A percentile compares a stretch with the other conserved stretches of the same genome.
Conservation (phyloP, 1,140 invertebrate genomes). For the Bombus confusus region DNA sequence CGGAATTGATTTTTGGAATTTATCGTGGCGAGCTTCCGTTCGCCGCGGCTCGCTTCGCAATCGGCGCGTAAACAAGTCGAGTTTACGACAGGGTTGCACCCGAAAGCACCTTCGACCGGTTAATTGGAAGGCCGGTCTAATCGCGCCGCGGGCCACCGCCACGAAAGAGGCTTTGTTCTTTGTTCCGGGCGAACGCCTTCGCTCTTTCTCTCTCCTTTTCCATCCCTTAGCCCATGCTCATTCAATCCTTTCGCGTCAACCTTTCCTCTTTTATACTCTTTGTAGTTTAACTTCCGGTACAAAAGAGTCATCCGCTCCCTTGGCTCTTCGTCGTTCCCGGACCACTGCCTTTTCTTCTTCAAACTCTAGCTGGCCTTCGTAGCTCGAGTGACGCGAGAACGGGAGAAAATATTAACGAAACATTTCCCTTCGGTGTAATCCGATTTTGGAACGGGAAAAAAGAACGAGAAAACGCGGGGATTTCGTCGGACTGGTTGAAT, state of each 20-base stretch:
- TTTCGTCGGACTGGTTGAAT: constrained; percentile 21
- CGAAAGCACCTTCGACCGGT: constrained; percentile 70
- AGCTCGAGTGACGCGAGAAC: background rate
- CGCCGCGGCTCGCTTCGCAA: constrained; percentile 37
- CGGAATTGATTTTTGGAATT: constrained; percentile 81
- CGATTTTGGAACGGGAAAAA: background rate
- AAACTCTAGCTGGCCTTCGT: background rate
- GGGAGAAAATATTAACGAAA: background rate
- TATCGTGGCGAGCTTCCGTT: constrained; percentile 82
- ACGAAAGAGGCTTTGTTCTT: constrained; percentile 59
- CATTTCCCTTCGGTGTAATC: background rate
- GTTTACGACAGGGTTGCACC: constrained; percentile 77
- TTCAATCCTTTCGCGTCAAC: constrained; percentile 14
- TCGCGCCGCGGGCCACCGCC: constrained; percentile 56
- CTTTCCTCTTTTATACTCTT: constrained; percentile 32
- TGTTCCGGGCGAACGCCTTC: constrained; percentile 50
- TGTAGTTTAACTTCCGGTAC: constrained; percentile 52
- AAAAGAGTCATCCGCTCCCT: constrained; percentile 33
- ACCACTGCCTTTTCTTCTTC: background rate
- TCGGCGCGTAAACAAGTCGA: constrained; percentile 76
- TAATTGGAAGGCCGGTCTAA: constrained; percentile 79
- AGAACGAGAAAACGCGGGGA: background rate
- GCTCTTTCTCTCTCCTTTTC: constrained; percentile 17
- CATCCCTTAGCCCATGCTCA: background rate
- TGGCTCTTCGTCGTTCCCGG: constrained; percentile 4